Evolutionary conservation across 2,888 invertebrate genomes (phyloP).

Genomic region (Cetonia aurata): DNA sequence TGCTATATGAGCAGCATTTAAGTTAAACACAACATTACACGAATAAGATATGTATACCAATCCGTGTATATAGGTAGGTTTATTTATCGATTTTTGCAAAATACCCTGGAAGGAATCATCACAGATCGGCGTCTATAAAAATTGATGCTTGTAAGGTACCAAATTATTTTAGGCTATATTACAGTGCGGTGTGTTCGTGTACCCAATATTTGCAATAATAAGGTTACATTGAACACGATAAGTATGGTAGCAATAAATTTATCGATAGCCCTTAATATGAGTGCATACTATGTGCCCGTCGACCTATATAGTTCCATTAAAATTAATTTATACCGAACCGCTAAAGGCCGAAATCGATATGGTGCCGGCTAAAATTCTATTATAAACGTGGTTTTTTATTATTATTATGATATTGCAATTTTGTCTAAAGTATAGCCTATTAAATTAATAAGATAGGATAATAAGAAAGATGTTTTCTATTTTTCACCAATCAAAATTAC

Average conservation of each 20-base stretch:
- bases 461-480: too few species aligned
- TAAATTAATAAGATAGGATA: neutral
- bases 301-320: conserved; percentile 7
- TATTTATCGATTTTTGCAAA: too few species aligned
- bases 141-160: conserved; percentile 1
- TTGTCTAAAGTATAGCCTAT: neutral
- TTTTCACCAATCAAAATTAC: too few species aligned
- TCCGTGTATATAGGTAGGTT: too few species aligned
- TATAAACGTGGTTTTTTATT: neutral
- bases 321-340: neutral
- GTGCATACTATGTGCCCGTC: neutral
- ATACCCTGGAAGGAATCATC: too few species aligned
- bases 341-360: conserved; percentile 11
- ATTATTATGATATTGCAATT: conserved; percentile 9
- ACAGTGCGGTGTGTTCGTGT: conserved; percentile 46
- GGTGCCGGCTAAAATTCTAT: conserved; percentile 5
- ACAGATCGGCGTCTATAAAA: conserved; percentile 1
- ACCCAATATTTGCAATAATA: conserved; percentile 32
- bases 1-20: too few species aligned
- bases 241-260: conserved; percentile 7
- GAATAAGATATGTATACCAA: too few species aligned
- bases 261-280: conserved; percentile 8
- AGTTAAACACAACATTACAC: too few species aligned
- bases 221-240: conserved; percentile 21
- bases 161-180: conserved; percentile 48